Evolutionary conservation across 2,113 vertebrate species (phyloP).

Genomic region (Carlito syrichta): DNA sequence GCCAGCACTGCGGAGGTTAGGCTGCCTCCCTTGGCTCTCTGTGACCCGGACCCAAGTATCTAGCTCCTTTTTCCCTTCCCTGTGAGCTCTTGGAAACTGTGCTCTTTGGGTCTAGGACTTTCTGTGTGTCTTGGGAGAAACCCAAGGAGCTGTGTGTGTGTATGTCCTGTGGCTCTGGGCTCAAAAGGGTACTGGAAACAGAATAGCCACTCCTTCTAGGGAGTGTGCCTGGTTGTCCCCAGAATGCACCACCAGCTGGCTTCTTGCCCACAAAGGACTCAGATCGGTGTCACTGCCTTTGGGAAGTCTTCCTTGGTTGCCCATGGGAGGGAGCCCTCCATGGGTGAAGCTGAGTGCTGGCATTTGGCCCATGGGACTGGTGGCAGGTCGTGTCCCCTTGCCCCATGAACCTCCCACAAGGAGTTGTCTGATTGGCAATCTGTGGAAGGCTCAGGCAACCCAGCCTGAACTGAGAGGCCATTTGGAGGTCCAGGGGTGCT

Average conservation of each 20-base stretch:
- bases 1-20: neutral
- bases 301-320: neutral
- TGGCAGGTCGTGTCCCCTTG: neutral
- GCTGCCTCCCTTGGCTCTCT: neutral
- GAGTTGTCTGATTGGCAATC: neutral
- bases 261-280: neutral
- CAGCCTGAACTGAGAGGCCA: neutral
- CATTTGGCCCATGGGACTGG: neutral
- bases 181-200: rapidly evolving
- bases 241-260: neutral
- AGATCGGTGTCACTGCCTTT: neutral
- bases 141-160: no score
- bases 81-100: rapidly evolving
- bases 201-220: neutral
- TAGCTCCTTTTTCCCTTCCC: neutral
- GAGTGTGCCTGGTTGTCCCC: rapidly evolving
- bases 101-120: neutral
- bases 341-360: neutral
- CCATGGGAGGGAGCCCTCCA: rapidly evolving
- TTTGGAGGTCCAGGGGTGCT: neutral
- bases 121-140: neutral
- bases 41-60: neutral
- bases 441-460: neutral
- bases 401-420: neutral
- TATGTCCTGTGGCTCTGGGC: neutral